Base-by-base conservation (phyloP, 2,113 vertebrate species). In the Cottus gobio region DNA sequence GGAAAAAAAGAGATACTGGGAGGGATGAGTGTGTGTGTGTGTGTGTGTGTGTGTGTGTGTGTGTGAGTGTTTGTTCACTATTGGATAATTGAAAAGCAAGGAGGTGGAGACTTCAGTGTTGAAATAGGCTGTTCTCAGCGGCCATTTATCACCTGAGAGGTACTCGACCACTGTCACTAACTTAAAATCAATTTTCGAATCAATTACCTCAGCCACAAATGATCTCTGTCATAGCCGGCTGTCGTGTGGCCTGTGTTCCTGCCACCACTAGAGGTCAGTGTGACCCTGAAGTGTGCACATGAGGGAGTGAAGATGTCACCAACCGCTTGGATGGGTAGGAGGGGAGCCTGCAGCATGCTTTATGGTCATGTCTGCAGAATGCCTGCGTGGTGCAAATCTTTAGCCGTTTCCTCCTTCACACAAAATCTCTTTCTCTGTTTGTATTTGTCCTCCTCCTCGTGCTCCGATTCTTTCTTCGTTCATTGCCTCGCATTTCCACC, bases 221-320 rank as follows among this genome's bases (percentile, higher is more conserved):
- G 22, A 42, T 82, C 58, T 56, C 63, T 77, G 82, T 82, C 26
- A 2, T 30, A 26, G 34, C 10, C 44, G 42, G 28, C 18, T 74
- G 46, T 37, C 36, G 16, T 18, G 44, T 31, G 22, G 15, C 10
- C 22, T 28, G 31, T 66, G 74, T 78, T 86, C 75, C 16, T 11
- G 61, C 52, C 58, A 20, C 90, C 94, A 93, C 93, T 87, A 94
- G 94, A 92, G 87, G 89, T 88, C 89, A 91, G 90, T 92, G 89
- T 92, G 90, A 83, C 84, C 75, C 86, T 83, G 70, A 73, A 13
- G 31, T 75, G 73, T 20, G 9, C 20, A 6, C 36, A 26, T 0
- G 0, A 20, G 8, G 70, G n/a, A 75, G 72, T 80, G 81, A 86
- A 44, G 83, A 72, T 68, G 75, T 86, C 87, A 80, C 76, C 68